Percentiles rank a stretch among this genome's conserved stretches.
Evolutionary conservation across 2,888 invertebrate genomes (phyloP).

Genomic region (Thymelicus sylvestris): DNA sequence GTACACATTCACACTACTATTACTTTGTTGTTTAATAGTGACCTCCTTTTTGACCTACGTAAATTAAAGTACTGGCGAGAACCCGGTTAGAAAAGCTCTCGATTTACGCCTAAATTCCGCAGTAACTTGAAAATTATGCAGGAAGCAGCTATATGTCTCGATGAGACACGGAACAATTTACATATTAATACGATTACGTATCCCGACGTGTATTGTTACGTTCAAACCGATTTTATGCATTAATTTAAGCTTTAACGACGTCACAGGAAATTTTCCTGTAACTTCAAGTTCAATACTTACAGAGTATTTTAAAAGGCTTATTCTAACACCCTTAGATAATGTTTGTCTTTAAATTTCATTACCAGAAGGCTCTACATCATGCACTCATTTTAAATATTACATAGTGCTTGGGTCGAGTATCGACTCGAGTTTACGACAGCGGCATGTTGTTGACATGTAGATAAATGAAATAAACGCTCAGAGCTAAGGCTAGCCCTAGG

Average conservation of each 20-base stretch:
- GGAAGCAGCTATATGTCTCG: conserved; percentile 9
- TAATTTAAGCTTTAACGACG: conserved; percentile 18
- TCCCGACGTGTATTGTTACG: conserved; percentile 19
- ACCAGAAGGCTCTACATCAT: no score
- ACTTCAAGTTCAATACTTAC: conserved; percentile 8
- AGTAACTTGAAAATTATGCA: conserved; percentile 22
- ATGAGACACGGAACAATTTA: conserved; percentile 35
- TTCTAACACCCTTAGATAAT: neutral
- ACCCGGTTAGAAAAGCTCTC: neutral
- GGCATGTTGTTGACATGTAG: no score
- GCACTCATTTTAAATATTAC: no score
- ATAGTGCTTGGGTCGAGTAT: no score
- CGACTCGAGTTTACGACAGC: no score
- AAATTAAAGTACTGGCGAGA: neutral
- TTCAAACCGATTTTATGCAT: conserved; percentile 27
- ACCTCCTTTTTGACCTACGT: neutral
- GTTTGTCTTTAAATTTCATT: no score
- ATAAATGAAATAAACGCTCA: no score
- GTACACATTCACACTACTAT: no score
- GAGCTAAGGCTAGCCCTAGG: no score
- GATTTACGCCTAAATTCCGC: conserved; percentile 2
- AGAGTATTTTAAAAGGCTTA: neutral
- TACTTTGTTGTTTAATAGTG: neutral
- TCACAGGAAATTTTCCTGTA: conserved; percentile 12
- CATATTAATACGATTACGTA: conserved; percentile 37